Conservation (phyloP, 1,140 invertebrate genomes). For the Ephestia elutella region DNA sequence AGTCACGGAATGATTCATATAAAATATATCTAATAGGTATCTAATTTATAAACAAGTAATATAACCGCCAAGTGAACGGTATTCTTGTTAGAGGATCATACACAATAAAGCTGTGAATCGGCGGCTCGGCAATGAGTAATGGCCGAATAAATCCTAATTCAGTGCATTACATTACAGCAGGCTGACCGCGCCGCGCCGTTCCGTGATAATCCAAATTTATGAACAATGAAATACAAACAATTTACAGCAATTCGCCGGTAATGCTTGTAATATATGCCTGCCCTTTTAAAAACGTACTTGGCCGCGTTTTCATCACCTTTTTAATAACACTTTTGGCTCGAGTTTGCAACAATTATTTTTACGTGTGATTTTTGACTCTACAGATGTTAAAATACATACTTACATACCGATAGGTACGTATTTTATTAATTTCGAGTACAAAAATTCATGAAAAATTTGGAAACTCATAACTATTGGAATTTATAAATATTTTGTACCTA, state of each 20-base stretch:
- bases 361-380: too few relatives aligned
- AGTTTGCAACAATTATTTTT: background rate
- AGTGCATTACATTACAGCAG: constrained; percentile 32
- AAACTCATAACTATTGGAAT: too few relatives aligned
- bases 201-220: constrained; percentile 34
- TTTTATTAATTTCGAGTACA: too few relatives aligned
- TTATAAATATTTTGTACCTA: too few relatives aligned
- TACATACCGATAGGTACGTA: too few relatives aligned
- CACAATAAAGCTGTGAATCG: constrained; percentile 28
- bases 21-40: too few relatives aligned
- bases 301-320: background rate
- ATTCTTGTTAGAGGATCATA: constrained; percentile 16
- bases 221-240: constrained; percentile 15
- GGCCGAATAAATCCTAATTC: constrained; percentile 39
- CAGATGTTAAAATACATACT: too few relatives aligned
- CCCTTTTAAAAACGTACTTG: background rate
- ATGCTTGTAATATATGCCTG: constrained; percentile 1
- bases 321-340: background rate
- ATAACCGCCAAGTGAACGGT: background rate
- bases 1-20: too few relatives aligned
- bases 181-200: constrained; percentile 14
- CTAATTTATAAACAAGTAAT: too few relatives aligned
- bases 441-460: too few relatives aligned
- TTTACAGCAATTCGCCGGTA: background rate
- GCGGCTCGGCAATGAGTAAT: constrained; percentile 29